Evolutionary conservation across 2,797 vertebrate species (phyloP).

Genomic region (Microctenopoma steveboyesi): DNA sequence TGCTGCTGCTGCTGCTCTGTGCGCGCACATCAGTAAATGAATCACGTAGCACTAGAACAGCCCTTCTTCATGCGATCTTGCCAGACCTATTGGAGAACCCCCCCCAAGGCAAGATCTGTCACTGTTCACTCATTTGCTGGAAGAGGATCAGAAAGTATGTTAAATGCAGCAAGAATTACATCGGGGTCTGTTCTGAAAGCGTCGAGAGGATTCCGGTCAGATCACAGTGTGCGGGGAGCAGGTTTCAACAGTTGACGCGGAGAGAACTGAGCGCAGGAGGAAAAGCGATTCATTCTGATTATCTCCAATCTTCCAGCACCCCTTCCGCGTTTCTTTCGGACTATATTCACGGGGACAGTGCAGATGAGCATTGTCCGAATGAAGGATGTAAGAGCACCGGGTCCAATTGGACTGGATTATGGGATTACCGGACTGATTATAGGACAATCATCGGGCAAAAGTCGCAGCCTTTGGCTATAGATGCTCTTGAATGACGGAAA

Average conservation of each 20-base stretch:
- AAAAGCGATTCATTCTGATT: conserved; percentile 77
- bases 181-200: conserved; percentile 65
- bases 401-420: conserved; percentile 82
- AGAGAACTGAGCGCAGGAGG: conserved; percentile 75
- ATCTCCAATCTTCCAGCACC: conserved; percentile 69
- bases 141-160: conserved; percentile 82
- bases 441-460: conserved; percentile 79
- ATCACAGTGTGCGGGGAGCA: conserved; percentile 70
- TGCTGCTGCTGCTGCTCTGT: conserved; percentile 62
- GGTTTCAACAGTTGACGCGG: conserved; percentile 84
- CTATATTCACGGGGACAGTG: conserved; percentile 48
- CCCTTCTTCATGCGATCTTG: conserved; percentile 83
- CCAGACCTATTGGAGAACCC: conserved; percentile 79
- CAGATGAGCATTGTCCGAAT: conserved; percentile 71
- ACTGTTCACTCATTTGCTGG: conserved; percentile 81
- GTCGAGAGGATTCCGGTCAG: conserved; percentile 78
- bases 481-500: conserved; percentile 77
- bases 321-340: conserved; percentile 11
- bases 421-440: conserved; percentile 83
- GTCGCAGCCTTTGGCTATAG: conserved; percentile 66
- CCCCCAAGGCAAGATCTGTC: conserved; percentile 78
- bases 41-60: conserved; percentile 85
- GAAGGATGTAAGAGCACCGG: conserved; percentile 72
- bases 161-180: conserved; percentile 73
- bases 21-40: conserved; percentile 84